Percentiles rank a stretch among this genome's conserved stretches.
Conservation (phyloP, 2,113 vertebrate species). For the Petrocephalus microphthalmus region DNA sequence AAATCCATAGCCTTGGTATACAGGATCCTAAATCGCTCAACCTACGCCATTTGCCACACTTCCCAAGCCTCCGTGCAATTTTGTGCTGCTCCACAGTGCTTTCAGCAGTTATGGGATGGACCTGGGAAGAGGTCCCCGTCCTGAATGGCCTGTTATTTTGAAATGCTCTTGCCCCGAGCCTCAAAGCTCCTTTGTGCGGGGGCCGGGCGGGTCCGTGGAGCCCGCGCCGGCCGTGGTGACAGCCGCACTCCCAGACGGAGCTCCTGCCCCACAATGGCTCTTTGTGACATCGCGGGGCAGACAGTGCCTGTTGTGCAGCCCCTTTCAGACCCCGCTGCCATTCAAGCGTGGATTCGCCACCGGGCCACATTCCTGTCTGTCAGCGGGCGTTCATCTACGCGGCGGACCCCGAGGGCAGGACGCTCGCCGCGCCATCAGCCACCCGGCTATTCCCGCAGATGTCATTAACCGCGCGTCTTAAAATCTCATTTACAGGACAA, state of each 20-base stretch:
- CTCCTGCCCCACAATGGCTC: slow-evolving; percentile 27
- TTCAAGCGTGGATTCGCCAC: neutral
- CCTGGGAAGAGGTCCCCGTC: neutral
- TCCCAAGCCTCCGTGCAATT: neutral
- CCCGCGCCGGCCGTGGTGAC: slow-evolving; percentile 28
- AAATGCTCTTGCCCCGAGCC: slow-evolving; percentile 6
- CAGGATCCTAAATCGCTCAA: neutral
- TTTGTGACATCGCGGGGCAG: slow-evolving; percentile 29
- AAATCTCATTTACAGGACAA: neutral
- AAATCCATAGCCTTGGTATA: neutral
- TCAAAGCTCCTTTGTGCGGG: slow-evolving; percentile 30
- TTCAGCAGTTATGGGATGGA: neutral
- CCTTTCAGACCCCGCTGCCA: neutral
- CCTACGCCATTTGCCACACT: neutral
- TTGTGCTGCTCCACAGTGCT: neutral
- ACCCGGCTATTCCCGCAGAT: neutral
- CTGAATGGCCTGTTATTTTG: slow-evolving; percentile 23
- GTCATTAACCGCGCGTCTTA: neutral
- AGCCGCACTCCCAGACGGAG: slow-evolving; percentile 24
- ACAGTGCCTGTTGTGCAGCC: neutral
- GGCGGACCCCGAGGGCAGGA: neutral
- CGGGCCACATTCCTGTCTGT: neutral
- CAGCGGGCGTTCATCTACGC: neutral
- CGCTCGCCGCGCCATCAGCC: too few relatives aligned
- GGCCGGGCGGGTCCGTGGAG: slow-evolving; percentile 10